Percentiles rank a stretch among this genome's conserved stretches.
Conservation (phyloP, 2,797 vertebrate species). For the Propithecus deckenii region DNA sequence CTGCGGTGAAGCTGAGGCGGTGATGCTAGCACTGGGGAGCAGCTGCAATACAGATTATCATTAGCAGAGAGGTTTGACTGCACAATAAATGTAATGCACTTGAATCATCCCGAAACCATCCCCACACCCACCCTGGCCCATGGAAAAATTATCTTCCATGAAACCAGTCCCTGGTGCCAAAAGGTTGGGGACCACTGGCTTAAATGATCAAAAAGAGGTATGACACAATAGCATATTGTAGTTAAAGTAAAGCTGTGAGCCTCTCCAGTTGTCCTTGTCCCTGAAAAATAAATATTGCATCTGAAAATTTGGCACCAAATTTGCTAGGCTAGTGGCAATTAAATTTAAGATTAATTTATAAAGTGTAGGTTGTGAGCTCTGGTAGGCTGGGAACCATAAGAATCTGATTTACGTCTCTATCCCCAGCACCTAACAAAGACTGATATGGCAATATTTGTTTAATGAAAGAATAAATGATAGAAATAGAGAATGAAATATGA, state of each 20-base stretch:
- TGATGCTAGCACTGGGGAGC: no score
- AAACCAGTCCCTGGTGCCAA: no score
- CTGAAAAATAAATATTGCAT: background rate
- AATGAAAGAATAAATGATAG: background rate
- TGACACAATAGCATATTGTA: background rate
- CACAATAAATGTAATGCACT: no score
- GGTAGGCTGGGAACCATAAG: background rate
- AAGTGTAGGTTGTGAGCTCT: background rate
- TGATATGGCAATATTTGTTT: background rate
- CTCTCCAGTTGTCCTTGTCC: background rate
- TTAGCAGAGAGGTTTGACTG: no score
- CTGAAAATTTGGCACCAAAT: background rate
- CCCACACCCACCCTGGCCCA: no score
- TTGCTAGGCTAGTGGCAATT: slow-evolving; percentile 16
- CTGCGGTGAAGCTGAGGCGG: no score
- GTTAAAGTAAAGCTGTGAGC: background rate
- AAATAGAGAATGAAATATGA: background rate
- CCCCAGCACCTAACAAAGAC: background rate
- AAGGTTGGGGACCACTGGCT: background rate
- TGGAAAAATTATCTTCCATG: no score
- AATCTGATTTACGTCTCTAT: background rate
- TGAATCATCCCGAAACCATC: no score
- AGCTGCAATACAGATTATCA: no score
- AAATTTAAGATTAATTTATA: background rate
- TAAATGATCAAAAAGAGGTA: background rate